Evolutionary conservation across 2,797 vertebrate species (phyloP).

Genomic region (Crypturellus tataupa): DNA sequence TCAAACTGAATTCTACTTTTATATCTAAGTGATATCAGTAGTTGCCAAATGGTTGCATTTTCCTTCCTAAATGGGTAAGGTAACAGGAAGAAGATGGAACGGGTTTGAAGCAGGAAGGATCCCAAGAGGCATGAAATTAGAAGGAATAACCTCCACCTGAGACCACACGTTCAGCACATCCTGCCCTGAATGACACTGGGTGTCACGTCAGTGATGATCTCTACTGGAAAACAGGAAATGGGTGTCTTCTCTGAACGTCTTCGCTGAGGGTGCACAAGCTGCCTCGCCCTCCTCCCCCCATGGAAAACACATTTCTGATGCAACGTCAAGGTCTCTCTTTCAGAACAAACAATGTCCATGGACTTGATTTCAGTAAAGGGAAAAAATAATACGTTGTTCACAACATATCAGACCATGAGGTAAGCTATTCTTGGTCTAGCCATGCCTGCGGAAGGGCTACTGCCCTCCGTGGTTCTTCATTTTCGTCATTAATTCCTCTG

Average conservation of each 20-base stretch:
- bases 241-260: neutral
- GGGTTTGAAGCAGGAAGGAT: constrained; percentile 20
- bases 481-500: neutral
- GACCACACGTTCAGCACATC: neutral
- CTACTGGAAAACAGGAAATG: neutral
- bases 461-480: neutral
- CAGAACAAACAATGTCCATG: neutral
- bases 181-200: neutral
- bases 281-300: no score
- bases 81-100: constrained; percentile 15
- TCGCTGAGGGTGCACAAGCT: neutral
- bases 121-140: neutral
- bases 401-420: neutral
- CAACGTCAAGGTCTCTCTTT: neutral
- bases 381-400: accelerated
- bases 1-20: neutral
- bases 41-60: neutral
- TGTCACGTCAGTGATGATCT: accelerated
- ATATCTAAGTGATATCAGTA: neutral
- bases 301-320: neutral
- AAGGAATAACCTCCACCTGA: constrained; percentile 39
- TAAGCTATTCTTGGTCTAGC: neutral
- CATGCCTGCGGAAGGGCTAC: neutral
- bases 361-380: neutral
- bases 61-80: neutral